Conservation (phyloP, 2,113 vertebrate species). For the Zootoca vivipara region DNA sequence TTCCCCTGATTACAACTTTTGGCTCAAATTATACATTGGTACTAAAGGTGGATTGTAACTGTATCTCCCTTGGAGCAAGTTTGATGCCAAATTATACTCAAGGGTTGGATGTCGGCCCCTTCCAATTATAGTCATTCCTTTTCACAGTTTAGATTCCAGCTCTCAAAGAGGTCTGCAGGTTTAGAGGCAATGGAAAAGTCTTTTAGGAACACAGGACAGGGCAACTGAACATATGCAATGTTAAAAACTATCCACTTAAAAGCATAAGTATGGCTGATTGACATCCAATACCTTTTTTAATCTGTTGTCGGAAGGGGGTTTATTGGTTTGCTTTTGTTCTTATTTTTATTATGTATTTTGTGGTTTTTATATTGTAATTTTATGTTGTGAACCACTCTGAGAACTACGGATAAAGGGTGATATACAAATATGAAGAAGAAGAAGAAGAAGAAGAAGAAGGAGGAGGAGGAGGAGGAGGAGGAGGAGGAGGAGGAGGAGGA, state of each 20-base stretch:
- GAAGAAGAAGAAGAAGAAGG: neutral
- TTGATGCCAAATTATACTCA: conserved; percentile 53
- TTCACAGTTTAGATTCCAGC: conserved; percentile 41
- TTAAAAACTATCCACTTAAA: neutral
- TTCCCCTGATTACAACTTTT: conserved; percentile 38
- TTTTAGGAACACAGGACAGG: conserved; percentile 28
- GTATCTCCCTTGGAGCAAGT: conserved; percentile 41
- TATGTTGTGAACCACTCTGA: too few species aligned
- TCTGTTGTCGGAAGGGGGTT: too few species aligned
- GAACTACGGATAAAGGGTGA: too few species aligned
- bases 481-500: too few species aligned
- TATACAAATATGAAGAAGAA: too few species aligned
- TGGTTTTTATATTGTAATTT: too few species aligned
- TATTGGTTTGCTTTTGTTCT: too few species aligned
- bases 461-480: too few species aligned
- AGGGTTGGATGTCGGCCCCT: conserved; percentile 42
- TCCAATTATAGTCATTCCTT: conserved; percentile 52
- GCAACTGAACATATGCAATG: neutral
- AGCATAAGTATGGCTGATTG: neutral
- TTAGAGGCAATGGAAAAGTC: neutral
- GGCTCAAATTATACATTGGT: conserved; percentile 39
- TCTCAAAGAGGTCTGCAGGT: conserved; percentile 28
- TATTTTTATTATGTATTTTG: too few species aligned
- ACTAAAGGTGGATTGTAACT: conserved; percentile 34
- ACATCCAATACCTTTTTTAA: too few species aligned